Evolutionary conservation across 1,140 invertebrate genomes (phyloP), one percentile per base, ranked within the genome.

Genomic region (Neodiprion virginianus): DNA sequence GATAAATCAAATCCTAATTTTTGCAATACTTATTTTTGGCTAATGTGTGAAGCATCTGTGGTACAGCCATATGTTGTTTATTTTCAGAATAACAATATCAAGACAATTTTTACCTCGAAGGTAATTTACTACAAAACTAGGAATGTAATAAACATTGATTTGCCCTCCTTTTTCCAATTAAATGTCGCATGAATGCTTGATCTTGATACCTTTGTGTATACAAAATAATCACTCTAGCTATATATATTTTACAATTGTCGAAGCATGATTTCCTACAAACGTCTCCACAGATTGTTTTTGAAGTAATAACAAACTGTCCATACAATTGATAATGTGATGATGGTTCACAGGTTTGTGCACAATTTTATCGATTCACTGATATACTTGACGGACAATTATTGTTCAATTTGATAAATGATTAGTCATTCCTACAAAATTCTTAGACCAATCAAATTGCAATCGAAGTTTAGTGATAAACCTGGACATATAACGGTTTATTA

Each of bases 61-160:
- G 85, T 87, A 86, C 80, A 87, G 85, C 81, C 76, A 82, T 82
- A 72, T 86, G 78, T 87, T 86, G 78, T 87, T 87, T 87, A 85
- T 87, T 87, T 87, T 87, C 85, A 86, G 85, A 87, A 86, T 86
- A 87, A 77, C 85, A 87, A 86, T 81, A 82, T 86, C 85, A 82
- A 87, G 85, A 86, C 83, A 83, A 82, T 86, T 83, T 80, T 83
- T 85, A 81, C 79, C 83, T 77, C 79, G 82, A 87, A 86, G 85
- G 85, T 87, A 87, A 86, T 80, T 82, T 74, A 80, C 79, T 79
- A 80, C 78, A 79, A 84, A 85, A 85, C 80, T 83, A 84, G 78
- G 79, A 86, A 84, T 85, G 76, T 81, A 79, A 82, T 79, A 72
- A 84, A 83, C 80, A 84, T 84, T 81, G 75, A 85, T 76, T 80